Percentiles rank a stretch among this genome's conserved stretches.
These are phyloP conservation scores for Steromphala cineraria DNA, from an alignment of 2,888 invertebrate genomes.

Conservation along the genomic window DNA sequence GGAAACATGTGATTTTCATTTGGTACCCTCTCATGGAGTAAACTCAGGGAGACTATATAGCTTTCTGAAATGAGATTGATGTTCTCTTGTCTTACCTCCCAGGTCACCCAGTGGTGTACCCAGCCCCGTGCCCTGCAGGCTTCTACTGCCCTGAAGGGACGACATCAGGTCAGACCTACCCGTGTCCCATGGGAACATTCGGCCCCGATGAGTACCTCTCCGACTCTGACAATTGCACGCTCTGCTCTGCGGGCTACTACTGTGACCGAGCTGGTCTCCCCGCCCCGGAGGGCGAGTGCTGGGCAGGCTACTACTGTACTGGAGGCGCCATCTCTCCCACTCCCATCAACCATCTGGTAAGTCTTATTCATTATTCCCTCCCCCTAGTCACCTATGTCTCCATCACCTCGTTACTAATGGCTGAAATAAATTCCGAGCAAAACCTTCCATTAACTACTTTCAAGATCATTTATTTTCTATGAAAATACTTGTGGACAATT, in stretches of 20 bases:
- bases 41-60: too few species aligned
- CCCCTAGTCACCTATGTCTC: too few species aligned
- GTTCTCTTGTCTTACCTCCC: not conserved
- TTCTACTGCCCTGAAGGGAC: conserved; percentile 72
- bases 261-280: conserved; percentile 65
- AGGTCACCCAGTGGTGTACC: conserved; percentile 65
- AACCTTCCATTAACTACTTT: too few species aligned
- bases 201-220: conserved; percentile 56
- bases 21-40: too few species aligned
- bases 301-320: conserved; percentile 69
- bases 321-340: conserved; percentile 55
- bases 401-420: too few species aligned
- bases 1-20: too few species aligned
- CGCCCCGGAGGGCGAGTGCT: conserved; percentile 64
- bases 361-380: not conserved
- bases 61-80: too few species aligned
- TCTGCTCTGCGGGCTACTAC: conserved; percentile 67
- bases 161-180: conserved; percentile 54
- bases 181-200: conserved; percentile 70
- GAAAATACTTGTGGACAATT: too few species aligned
- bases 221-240: conserved; percentile 58
- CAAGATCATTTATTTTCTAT: too few species aligned
- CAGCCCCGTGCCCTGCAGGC: conserved; percentile 67
- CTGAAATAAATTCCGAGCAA: too few species aligned
- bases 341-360: conserved; percentile 62